Percentiles rank a stretch among this genome's conserved stretches.
Conservation (phyloP, 2,888 invertebrate genomes). For the Tineola bisselliella region DNA sequence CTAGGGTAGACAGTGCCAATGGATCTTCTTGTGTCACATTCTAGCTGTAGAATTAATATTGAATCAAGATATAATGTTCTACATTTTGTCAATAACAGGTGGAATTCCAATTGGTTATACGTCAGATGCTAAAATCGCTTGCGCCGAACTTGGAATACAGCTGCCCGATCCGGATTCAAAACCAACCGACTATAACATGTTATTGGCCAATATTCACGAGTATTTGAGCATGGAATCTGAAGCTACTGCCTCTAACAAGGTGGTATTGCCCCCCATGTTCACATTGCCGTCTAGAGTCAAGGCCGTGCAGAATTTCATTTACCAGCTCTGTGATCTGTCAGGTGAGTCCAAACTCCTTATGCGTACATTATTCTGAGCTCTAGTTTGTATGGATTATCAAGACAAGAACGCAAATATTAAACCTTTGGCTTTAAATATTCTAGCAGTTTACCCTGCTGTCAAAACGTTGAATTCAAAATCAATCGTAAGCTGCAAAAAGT, state of each 20-base stretch:
- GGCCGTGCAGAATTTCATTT: constrained; percentile 34
- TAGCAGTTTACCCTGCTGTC: too few species aligned
- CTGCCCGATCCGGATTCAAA: constrained; percentile 35
- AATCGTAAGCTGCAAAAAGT: too few species aligned
- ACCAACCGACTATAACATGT: constrained; percentile 30
- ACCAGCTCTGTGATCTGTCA: constrained; percentile 36
- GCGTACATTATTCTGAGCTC: too few species aligned
- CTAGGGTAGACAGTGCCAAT: too few species aligned
- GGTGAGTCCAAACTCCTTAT: too few species aligned
- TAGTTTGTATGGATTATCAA: too few species aligned
- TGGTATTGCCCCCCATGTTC: constrained; percentile 38
- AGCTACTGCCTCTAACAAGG: neutral
- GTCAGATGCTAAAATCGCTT: constrained; percentile 36
- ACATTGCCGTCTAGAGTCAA: constrained; percentile 43
- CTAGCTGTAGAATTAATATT: too few species aligned
- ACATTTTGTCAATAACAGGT: constrained; percentile 24
- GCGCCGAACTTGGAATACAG: constrained; percentile 31
- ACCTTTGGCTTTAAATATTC: too few species aligned
- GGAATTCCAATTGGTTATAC: constrained; percentile 45
- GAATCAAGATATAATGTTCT: too few species aligned
- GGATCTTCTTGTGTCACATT: too few species aligned
- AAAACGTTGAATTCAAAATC: too few species aligned
- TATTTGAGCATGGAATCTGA: constrained; percentile 27
- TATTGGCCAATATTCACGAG: constrained; percentile 41
- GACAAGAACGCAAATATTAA: too few species aligned